These are phyloP conservation scores for Oreocharis arfaki DNA, from an alignment of 2,113 vertebrate genomes.

Conservation along the genomic window DNA sequence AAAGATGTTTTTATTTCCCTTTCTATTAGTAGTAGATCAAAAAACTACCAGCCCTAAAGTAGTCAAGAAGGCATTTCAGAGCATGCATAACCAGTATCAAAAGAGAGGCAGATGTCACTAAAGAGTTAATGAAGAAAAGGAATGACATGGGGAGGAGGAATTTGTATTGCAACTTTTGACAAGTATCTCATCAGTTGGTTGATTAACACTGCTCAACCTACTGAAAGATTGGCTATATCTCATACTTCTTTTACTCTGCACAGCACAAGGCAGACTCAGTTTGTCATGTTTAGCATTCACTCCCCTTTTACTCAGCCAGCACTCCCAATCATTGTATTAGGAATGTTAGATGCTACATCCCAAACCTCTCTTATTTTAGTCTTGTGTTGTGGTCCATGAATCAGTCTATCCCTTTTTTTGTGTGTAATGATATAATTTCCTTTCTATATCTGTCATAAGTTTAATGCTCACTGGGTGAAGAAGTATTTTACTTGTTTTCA, in stretches of 20 bases:
- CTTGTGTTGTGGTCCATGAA: neutral
- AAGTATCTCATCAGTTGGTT: neutral
- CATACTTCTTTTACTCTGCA: neutral
- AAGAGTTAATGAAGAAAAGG: neutral
- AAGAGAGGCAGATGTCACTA: neutral
- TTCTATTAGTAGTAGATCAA: neutral
- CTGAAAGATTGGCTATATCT: neutral
- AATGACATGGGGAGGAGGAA: neutral
- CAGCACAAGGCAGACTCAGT: neutral
- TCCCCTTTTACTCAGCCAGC: neutral
- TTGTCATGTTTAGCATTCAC: neutral
- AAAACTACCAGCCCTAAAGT: neutral
- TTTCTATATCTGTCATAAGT: neutral
- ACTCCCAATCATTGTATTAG: neutral
- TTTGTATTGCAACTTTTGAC: neutral
- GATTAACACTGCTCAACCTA: neutral
- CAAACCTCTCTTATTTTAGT: neutral
- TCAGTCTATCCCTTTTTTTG: fast-evolving
- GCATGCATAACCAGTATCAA: neutral
- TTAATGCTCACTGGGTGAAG: neutral
- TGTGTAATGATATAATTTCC: neutral
- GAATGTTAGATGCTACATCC: neutral
- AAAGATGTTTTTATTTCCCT: neutral
- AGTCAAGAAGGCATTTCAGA: neutral
- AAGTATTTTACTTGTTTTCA: neutral